Evolutionary conservation across 1,140 invertebrate genomes (phyloP).

Genomic region (Dinoponera quadriceps): DNA sequence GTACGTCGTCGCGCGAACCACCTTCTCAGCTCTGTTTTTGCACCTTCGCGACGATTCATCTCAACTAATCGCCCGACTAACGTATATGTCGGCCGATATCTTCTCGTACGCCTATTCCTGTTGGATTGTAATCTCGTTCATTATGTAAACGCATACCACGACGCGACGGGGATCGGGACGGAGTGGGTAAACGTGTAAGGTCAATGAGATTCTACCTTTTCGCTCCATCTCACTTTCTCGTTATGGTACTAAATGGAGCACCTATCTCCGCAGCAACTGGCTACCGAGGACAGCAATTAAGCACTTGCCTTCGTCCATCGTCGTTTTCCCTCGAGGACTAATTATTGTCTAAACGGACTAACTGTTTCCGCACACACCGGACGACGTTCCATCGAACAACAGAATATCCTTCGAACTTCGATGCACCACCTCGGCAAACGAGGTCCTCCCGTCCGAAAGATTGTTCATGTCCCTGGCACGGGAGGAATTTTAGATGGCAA

Average conservation of each 20-base stretch:
- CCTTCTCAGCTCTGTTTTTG: no score
- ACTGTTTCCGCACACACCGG: conserved; percentile 63
- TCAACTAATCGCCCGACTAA: conserved; percentile 35
- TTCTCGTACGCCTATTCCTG: conserved; percentile 26
- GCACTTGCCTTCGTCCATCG: conserved; percentile 64
- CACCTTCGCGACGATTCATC: background rate
- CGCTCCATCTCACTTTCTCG: conserved; percentile 60
- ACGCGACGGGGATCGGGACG: conserved; percentile 20
- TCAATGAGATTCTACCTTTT: conserved; percentile 46
- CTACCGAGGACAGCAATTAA: conserved; percentile 68
- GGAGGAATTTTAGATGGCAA: conserved; percentile 33
- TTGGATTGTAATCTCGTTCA: conserved; percentile 52
- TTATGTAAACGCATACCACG: conserved; percentile 30
- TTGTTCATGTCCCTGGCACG: conserved; percentile 12
- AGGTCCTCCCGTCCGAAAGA: background rate
- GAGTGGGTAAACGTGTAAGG: conserved; percentile 49
- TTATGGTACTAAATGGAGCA: conserved; percentile 47
- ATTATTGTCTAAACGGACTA: conserved; percentile 72
- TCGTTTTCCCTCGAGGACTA: conserved; percentile 66
- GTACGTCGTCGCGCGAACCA: no score
- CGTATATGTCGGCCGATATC: conserved; percentile 30
- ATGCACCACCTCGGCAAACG: conserved; percentile 29
- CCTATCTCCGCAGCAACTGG: conserved; percentile 37
- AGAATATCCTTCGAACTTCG: conserved; percentile 50
- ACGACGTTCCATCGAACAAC: conserved; percentile 26